phyloP scores from a whole-genome alignment of 2,113 vertebrate species.

The Grantiella picta region DNA sequence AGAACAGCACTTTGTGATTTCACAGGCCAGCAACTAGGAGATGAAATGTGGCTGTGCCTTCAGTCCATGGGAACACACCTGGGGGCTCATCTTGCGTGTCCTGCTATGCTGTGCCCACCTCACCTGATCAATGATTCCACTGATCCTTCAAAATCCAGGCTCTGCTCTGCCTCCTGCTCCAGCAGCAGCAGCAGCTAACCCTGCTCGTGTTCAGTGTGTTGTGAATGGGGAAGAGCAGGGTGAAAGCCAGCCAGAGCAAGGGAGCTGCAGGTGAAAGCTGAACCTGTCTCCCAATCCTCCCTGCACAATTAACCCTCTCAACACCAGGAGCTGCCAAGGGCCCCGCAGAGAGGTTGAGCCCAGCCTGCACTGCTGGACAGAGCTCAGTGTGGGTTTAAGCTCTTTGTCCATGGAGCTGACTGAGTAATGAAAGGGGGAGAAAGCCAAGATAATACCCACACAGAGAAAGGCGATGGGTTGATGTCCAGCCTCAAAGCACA shows the following conservation, averaged over 20 bases:
- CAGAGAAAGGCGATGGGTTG: neutral
- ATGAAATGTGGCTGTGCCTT: neutral
- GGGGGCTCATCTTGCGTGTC: neutral
- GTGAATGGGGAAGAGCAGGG: accelerated
- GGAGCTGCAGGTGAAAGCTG: neutral
- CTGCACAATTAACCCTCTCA: neutral
- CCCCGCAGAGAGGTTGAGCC: neutral
- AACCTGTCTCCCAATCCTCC: neutral
- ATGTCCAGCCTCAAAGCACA: neutral
- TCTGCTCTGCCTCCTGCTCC: neutral
- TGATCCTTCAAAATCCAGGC: neutral
- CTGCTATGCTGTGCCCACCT: neutral
- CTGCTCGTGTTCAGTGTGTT: accelerated
- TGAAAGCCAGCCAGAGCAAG: neutral
- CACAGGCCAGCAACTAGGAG: neutral
- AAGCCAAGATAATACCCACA: neutral
- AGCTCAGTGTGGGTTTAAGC: neutral
- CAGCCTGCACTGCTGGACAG: neutral
- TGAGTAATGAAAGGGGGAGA: neutral
- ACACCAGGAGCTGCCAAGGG: neutral
- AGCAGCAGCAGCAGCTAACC: neutral
- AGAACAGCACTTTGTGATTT: neutral
- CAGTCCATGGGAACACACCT: neutral
- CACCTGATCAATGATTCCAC: neutral
- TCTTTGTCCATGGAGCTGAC: neutral